phyloP scores from a whole-genome alignment of 2,113 vertebrate species.

The Oreochromis niloticus region DNA sequence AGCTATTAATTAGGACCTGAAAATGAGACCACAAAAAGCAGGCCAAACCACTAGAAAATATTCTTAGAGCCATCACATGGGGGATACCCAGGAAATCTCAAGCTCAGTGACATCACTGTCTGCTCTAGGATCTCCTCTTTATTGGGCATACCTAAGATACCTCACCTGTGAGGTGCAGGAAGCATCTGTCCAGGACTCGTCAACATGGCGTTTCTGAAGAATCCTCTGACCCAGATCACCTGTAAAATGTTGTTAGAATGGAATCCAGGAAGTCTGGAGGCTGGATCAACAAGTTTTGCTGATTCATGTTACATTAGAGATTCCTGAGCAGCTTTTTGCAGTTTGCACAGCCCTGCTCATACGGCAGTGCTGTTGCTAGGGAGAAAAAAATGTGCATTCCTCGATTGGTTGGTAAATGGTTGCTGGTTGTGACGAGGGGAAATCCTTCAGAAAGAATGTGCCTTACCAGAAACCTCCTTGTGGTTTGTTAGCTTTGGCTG shows the following conservation, averaged over 20 bases:
- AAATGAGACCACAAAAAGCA: not conserved
- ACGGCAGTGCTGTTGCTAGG: not conserved
- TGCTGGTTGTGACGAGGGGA: not conserved
- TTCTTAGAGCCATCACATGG: not conserved
- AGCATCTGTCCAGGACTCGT: not conserved
- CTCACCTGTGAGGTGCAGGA: not conserved
- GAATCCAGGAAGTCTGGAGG: not conserved
- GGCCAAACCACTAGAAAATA: not conserved
- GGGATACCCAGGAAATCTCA: not conserved
- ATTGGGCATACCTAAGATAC: not conserved
- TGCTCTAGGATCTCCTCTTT: not conserved
- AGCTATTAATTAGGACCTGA: not conserved
- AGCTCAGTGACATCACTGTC: not conserved
- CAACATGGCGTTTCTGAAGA: not conserved
- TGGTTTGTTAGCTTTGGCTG: not conserved
- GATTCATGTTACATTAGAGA: not conserved
- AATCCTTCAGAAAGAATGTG: not conserved
- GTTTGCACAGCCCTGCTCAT: not conserved
- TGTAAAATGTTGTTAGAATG: not conserved
- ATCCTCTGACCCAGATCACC: not conserved
- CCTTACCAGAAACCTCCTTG: not conserved
- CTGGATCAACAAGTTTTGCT: not conserved
- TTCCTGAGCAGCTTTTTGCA: rapidly evolving
- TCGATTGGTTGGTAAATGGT: not conserved
- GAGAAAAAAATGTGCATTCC: not conserved